These are phyloP conservation scores for Linnaemya vulpina DNA, from an alignment of 2,888 invertebrate species.

Conservation along the genomic window DNA sequence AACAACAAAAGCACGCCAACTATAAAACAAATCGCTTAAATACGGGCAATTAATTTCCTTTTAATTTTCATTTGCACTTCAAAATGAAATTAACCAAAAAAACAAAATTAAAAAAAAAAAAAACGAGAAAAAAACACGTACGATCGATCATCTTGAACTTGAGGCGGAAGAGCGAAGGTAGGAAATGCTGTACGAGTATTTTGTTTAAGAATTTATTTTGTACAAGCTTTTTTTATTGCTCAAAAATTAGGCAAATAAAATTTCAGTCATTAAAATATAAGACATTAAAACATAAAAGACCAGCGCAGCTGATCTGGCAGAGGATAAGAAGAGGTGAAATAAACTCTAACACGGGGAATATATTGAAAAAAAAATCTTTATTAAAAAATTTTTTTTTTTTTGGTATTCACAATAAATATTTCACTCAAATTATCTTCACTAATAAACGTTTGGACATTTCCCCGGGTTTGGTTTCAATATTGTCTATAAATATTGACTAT, in stretches of 20 bases:
- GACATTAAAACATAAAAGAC: constrained; percentile 33
- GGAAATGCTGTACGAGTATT: not conserved
- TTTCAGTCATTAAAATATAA: constrained; percentile 12
- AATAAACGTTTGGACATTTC: too few relatives aligned
- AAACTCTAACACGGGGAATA: too few relatives aligned
- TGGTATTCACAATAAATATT: too few relatives aligned
- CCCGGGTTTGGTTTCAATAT: too few relatives aligned
- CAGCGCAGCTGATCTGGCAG: not conserved
- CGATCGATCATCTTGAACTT: constrained; percentile 61
- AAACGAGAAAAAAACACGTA: not conserved
- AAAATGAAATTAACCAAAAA: constrained; percentile 24
- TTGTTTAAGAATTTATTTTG: constrained; percentile 16
- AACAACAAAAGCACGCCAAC: constrained; percentile 34
- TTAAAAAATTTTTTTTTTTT: too few relatives aligned
- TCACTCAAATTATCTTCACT: too few relatives aligned
- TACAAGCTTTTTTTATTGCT: not conserved
- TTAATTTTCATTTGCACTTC: constrained; percentile 44
- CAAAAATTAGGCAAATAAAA: constrained; percentile 12
- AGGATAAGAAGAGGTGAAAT: too few relatives aligned
- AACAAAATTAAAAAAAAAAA: not conserved
- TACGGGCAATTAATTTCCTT: constrained; percentile 37
- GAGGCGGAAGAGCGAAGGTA: constrained; percentile 35
- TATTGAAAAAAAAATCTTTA: too few relatives aligned
- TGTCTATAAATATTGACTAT: too few relatives aligned
- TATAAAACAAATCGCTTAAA: constrained; percentile 30